Percentiles rank a stretch among this genome's conserved stretches.
phyloP scores from a whole-genome alignment of 1,140 invertebrate species.

The Anthonomus grandis region DNA sequence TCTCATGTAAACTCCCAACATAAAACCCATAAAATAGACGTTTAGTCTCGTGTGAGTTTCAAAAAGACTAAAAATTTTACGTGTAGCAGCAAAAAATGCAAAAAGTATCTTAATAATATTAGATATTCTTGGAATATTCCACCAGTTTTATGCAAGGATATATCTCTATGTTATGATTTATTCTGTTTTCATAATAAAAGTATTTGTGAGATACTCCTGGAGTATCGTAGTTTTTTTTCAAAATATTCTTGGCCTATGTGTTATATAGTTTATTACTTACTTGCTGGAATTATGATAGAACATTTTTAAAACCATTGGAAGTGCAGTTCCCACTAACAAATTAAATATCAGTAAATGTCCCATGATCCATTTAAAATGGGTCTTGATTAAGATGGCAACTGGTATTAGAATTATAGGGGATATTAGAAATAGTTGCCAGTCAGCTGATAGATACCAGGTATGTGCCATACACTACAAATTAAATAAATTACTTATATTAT shows the following conservation, averaged over 20 bases:
- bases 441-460: constrained; percentile 62
- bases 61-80: constrained; percentile 12
- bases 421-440: constrained; percentile 62
- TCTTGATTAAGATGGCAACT: constrained; percentile 18
- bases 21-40: constrained; percentile 27
- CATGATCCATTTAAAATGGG: constrained; percentile 12
- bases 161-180: too few species aligned
- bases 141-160: background rate
- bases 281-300: constrained; percentile 2
- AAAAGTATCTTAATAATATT: too few species aligned
- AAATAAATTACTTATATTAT: background rate
- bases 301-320: constrained; percentile 2
- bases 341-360: constrained; percentile 18
- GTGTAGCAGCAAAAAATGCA: too few species aligned
- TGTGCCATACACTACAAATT: constrained; percentile 25
- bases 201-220: too few species aligned
- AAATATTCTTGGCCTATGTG: background rate
- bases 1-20: constrained; percentile 26
- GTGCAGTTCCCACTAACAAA: constrained; percentile 2
- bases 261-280: constrained; percentile 5
- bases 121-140: background rate
- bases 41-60: constrained; percentile 21
- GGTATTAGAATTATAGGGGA: constrained; percentile 40
- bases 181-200: too few species aligned
- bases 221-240: too few species aligned